Percentiles rank a stretch among this genome's conserved stretches.
These are phyloP conservation scores for Xenopus tropicalis DNA, from an alignment of 2,113 vertebrate genomes.

Conservation along the genomic window DNA sequence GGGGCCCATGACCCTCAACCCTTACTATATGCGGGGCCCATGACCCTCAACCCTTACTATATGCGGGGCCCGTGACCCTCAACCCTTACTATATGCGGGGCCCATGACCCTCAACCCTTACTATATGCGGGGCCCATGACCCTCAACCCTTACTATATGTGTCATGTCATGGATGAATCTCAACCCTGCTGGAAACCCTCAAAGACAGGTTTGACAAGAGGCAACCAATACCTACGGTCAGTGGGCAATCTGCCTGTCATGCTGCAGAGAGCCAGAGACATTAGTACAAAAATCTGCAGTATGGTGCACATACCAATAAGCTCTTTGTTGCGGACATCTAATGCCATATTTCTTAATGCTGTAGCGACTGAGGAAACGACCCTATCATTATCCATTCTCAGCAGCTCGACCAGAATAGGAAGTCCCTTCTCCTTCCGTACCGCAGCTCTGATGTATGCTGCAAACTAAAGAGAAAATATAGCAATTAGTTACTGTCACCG, in stretches of 20 bases:
- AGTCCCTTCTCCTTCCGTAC: slow-evolving; percentile 97
- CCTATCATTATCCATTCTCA: slow-evolving; percentile 95
- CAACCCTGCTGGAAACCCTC: no score
- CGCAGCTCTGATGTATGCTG: slow-evolving; percentile 90
- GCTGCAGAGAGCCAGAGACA: no score
- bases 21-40: no score
- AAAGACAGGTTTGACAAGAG: background rate
- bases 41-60: no score
- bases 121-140: no score
- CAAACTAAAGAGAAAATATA: slow-evolving; percentile 69
- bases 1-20: no score
- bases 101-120: no score
- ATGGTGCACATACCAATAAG: slow-evolving; percentile 80
- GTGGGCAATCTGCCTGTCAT: background rate
- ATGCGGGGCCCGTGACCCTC: no score
- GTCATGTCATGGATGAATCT: no score
- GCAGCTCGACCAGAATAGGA: slow-evolving; percentile 94
- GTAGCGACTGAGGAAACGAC: slow-evolving; percentile 97
- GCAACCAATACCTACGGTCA: background rate
- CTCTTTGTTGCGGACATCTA: slow-evolving; percentile 96
- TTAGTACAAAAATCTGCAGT: no score
- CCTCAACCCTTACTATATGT: no score
- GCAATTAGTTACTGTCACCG: background rate
- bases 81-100: no score
- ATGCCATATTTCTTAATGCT: slow-evolving; percentile 91